These are phyloP conservation scores for Okapia johnstoni DNA, from an alignment of 2,113 vertebrate genomes.

Conservation along the genomic window DNA sequence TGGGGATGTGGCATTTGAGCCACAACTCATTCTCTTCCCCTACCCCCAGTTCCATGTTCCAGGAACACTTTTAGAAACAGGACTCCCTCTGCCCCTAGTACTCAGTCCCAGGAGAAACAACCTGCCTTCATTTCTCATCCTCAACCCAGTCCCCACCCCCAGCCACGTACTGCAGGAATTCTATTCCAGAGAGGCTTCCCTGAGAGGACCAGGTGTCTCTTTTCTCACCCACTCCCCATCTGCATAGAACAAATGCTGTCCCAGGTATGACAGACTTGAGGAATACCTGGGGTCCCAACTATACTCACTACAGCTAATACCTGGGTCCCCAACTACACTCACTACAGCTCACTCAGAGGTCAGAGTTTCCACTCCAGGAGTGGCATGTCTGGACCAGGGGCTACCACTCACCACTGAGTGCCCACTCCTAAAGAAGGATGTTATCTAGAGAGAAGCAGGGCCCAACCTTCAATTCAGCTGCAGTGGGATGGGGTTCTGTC, in stretches of 20 bases:
- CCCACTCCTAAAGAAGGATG: neutral
- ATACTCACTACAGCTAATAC: neutral
- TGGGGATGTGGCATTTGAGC: neutral
- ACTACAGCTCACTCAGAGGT: neutral
- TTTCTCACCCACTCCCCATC: neutral
- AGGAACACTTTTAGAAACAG: neutral
- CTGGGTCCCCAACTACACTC: too few species aligned
- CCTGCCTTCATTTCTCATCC: neutral
- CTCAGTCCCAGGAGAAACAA: neutral
- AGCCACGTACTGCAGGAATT: neutral
- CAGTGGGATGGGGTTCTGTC: too few species aligned
- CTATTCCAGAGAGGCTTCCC: neutral
- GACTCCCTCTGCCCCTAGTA: neutral
- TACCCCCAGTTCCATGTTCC: neutral
- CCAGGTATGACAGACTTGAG: neutral
- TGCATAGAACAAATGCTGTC: neutral
- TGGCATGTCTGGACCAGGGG: neutral
- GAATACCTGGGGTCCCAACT: neutral
- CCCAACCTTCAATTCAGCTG: neutral
- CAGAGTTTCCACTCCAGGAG: neutral
- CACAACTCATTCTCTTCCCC: neutral
- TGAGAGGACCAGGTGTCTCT: neutral
- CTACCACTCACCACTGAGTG: neutral
- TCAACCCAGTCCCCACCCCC: neutral
- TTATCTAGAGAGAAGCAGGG: neutral